A percentile compares a stretch with the other conserved stretches of the same genome.
Evolutionary conservation across 2,113 vertebrate species (phyloP).

Genomic region (Mungos mungo): DNA sequence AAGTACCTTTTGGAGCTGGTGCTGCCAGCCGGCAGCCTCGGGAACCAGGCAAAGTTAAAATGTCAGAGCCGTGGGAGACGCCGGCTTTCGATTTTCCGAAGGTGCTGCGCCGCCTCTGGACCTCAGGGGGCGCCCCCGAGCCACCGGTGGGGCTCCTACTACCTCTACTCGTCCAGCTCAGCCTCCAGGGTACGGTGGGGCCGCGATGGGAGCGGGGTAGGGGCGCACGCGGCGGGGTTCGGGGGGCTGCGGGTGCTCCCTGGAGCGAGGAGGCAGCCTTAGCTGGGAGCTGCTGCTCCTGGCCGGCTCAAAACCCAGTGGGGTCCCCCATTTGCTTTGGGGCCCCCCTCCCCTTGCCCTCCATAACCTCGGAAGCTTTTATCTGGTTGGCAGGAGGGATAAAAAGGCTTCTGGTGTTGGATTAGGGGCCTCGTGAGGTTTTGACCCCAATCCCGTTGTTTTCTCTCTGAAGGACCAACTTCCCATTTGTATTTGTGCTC

Average conservation of each 20-base stretch:
- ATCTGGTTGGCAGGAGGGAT: background rate
- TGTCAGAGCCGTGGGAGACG: background rate
- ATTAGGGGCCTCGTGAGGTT: background rate
- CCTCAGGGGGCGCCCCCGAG: conserved; percentile 77
- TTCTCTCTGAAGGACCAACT: background rate
- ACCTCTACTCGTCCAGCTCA: background rate
- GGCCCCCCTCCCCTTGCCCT: no score
- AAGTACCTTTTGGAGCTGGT: background rate
- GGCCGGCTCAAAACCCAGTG: background rate
- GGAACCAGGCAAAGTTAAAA: conserved; percentile 62
- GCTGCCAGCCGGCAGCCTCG: background rate
- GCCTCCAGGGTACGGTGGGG: background rate
- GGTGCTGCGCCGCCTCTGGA: conserved; percentile 37
- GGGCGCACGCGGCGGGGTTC: background rate
- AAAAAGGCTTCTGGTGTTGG: conserved; percentile 18
- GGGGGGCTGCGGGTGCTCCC: no score
- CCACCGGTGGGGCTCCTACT: background rate
- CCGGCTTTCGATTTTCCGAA: conserved; percentile 2
- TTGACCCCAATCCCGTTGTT: background rate
- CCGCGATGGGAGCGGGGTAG: background rate
- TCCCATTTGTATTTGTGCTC: background rate
- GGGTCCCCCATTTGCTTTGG: background rate
- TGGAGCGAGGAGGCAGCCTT: background rate
- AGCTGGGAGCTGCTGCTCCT: background rate
- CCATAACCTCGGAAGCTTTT: background rate